phyloP scores from a whole-genome alignment of 2,113 vertebrate genomes.

The Irena cyanogastra region DNA sequence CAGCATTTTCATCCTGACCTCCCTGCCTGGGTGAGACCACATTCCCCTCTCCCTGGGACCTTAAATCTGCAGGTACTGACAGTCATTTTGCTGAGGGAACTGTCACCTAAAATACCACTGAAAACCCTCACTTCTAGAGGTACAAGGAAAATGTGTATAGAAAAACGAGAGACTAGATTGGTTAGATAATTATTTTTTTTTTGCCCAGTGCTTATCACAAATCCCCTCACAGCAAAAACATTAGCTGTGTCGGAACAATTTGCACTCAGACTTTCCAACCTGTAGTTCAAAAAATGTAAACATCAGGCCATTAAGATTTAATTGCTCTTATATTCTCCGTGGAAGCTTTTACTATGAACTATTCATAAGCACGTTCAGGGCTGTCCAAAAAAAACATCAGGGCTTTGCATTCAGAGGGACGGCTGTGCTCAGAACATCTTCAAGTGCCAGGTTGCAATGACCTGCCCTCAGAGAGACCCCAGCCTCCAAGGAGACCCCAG shows the following conservation, averaged over 20 bases:
- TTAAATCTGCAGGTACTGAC: neutral
- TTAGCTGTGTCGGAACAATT: neutral
- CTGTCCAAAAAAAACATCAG: neutral
- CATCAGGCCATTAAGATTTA: constrained; percentile 34
- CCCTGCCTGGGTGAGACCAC: neutral
- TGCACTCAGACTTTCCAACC: constrained; percentile 24
- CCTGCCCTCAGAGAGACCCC: neutral
- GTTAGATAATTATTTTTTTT: neutral
- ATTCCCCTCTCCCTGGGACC: neutral
- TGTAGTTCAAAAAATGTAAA: constrained; percentile 51
- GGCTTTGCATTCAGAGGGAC: neutral
- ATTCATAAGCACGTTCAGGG: constrained; percentile 24
- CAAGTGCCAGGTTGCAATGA: neutral
- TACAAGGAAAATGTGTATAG: neutral
- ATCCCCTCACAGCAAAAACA: neutral
- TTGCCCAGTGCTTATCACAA: neutral
- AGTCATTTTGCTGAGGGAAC: neutral
- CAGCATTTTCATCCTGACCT: neutral
- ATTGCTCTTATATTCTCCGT: constrained; percentile 7
- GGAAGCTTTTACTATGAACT: constrained; percentile 55
- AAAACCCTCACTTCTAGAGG: neutral
- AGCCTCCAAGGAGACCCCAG: neutral
- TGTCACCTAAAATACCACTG: neutral
- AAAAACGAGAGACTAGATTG: neutral
- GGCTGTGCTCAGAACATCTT: neutral